phyloP scores from a whole-genome alignment of 1,140 invertebrate species.

The Temnothorax curvispinosus region DNA sequence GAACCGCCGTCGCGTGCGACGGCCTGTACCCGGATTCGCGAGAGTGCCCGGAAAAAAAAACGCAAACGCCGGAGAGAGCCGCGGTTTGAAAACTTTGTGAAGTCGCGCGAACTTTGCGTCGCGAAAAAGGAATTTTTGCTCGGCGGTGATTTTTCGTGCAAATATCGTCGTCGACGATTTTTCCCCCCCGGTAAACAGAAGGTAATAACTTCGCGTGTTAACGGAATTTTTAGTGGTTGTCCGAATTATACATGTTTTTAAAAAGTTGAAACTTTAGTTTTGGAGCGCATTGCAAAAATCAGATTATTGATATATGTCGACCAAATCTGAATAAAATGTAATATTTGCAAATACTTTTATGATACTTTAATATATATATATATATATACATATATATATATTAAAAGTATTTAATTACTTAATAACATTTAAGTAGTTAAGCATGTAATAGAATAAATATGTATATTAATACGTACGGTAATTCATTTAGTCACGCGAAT shows the following conservation, averaged over 20 bases:
- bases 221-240: background rate
- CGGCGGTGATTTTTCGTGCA: background rate
- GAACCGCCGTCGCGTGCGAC: background rate
- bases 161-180: background rate
- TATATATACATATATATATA: too few species aligned
- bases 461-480: too few species aligned
- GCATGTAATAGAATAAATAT: too few species aligned
- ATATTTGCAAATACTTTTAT: background rate
- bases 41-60: background rate
- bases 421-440: too few species aligned
- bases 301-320: background rate
- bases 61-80: background rate
- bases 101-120: background rate
- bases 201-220: background rate
- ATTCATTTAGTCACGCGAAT: background rate
- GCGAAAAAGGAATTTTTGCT: background rate
- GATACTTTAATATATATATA: background rate
- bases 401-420: too few species aligned
- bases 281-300: background rate
- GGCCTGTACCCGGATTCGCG: background rate
- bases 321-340: background rate
- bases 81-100: conserved; percentile 5
- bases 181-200: background rate
- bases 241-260: background rate
- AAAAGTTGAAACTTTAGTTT: background rate